Evolutionary conservation across 2,888 invertebrate genomes (phyloP), one percentile per base, ranked within the genome.

Genomic region (Trypoxylon attenuatum): DNA sequence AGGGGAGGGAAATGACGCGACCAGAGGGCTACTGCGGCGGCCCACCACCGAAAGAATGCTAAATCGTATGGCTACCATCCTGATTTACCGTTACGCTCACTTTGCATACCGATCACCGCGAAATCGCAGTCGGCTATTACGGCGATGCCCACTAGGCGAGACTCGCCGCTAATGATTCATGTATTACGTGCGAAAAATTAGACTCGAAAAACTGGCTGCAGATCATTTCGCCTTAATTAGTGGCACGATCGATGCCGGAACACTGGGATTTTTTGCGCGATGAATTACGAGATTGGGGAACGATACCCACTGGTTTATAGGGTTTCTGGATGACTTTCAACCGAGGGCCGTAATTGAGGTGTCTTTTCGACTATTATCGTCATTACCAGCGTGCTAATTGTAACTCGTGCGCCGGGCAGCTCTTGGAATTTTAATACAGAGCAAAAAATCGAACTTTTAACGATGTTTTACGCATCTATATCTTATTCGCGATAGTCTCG

Each of bases 31-130:
- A 5, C 13, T 8, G 33, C 33, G 10, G 33, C 33, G 33, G 33
- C 13, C 33, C 33, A 8, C 33, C n/a, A 68, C 55, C 61, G 66
- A 77, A 70, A 68, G 75, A 76, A 77, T 61, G 77, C 67, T 64
- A 74, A 74, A 74, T 73, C 70, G 76, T 60, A 66, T 77, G 73
- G 74, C 71, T 63, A 51, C 55, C 64, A 70, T 66, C 69, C 77
- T 82, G 83, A 84, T 82, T 83, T 83, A 84, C 78, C 73, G 71
- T 75, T 66, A 71, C 73, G 77, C 67, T 73, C n/a, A 79, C 79
- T 83, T 82, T 78, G 80, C 80, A 81, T 81, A 81, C 82, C 79
- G 79, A 84, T 82, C 79, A 70, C n/a, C n/a, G 61, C 76, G 65
- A 63, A 74, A 77, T 77, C 75, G 67, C 50, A 60, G 53, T 45